Evolutionary conservation across 2,888 invertebrate genomes (phyloP).

Genomic region (Xanthia icteritia): DNA sequence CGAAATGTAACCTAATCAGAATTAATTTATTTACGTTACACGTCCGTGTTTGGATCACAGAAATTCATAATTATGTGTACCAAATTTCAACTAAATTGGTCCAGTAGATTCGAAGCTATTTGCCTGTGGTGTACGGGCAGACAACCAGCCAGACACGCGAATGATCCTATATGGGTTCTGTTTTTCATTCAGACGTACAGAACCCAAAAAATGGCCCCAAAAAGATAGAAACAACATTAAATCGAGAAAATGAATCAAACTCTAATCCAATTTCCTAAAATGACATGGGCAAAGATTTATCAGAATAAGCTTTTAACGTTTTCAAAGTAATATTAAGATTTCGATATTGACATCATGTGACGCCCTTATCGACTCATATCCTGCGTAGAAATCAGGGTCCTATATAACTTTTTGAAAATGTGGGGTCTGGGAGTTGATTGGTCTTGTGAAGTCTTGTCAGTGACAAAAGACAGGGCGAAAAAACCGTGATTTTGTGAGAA

Average conservation of each 20-base stretch:
- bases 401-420: conserved; percentile 43
- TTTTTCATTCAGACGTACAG: too few relatives aligned
- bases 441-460: conserved; percentile 28
- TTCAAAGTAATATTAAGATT: conserved; percentile 59
- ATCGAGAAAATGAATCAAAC: conserved; percentile 41
- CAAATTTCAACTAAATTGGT: too few relatives aligned
- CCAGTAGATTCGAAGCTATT: too few relatives aligned
- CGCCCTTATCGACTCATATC: conserved; percentile 55
- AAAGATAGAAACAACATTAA: conserved; percentile 21
- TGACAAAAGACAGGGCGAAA: background rate
- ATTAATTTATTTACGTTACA: too few relatives aligned
- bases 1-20: too few relatives aligned
- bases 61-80: too few relatives aligned
- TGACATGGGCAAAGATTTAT: conserved; percentile 56
- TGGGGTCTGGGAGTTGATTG: conserved; percentile 33
- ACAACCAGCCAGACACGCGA: too few relatives aligned
- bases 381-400: conserved; percentile 41
- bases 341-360: conserved; percentile 52
- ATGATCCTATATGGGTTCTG: too few relatives aligned
- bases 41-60: too few relatives aligned
- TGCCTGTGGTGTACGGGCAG: too few relatives aligned
- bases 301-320: conserved; percentile 51
- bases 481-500: conserved; percentile 4
- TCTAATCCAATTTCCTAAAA: conserved; percentile 59
- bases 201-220: background rate